Evolutionary conservation across 1,140 invertebrate genomes (phyloP), one percentile per base, ranked within the genome.

Genomic region (Dendroctonus ponderosae): DNA sequence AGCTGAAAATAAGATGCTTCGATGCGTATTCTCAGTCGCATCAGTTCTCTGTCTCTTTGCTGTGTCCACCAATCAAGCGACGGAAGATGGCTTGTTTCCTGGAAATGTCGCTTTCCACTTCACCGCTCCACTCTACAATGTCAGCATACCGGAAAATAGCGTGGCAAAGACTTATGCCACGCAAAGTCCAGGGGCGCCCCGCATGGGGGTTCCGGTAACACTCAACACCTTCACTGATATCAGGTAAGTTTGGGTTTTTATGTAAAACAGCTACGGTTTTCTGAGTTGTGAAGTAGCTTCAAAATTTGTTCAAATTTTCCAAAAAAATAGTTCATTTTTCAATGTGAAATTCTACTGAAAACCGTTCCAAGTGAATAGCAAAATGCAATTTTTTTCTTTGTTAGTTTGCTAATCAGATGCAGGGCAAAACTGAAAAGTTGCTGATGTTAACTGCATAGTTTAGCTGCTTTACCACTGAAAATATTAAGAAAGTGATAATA

Each of bases 121-220:
- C 82, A 88, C 89, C 2, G 82, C 85, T 60, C 70, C 82, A 5
- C 75, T 83, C 0, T 98, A 97, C 85, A 97, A 97, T 85, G 92
- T 90, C 68, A 91, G 88, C 71, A 92, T 98, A 70, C 86, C 90
- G 7, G 95, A 98, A 81, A 97, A 94, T 82, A 93, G 92, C 66
- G 84, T 92, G 43, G 91, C 90, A 42, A 94, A 94, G 76, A 92
- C 91, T 0, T 93, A 91, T 78, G 84, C 85, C 7, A 76, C 76
- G 48, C 84, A 85, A 67, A 79, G 80, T 51, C 77, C 83, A 78
- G 84, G 81, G 63, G 83, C 83, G 48, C 82, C 80, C 61, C 83
- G 80, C 43, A 80, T 84, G 66, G 85, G 84, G 52, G 79, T 88
- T 63, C 79, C 77, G 79, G 46, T 75, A 49, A 58, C 71, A 53